phyloP scores from a whole-genome alignment of 2,113 vertebrate genomes.

The Mola mola region DNA sequence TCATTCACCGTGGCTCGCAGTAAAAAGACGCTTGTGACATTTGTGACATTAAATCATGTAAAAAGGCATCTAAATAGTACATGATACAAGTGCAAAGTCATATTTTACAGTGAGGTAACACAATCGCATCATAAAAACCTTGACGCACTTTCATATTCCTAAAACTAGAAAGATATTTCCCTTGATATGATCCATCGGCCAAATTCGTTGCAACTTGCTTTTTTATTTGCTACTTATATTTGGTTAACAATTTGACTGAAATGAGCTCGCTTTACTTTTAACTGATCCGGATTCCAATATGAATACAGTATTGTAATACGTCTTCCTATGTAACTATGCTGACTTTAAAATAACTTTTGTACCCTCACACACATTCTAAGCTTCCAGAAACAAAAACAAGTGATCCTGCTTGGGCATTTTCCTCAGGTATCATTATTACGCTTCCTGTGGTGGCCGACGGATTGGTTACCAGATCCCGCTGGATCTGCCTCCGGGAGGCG shows the following conservation, averaged over 20 bases:
- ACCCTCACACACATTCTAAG: slow-evolving; percentile 42
- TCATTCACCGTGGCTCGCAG: slow-evolving; percentile 43
- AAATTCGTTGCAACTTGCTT: slow-evolving; percentile 21
- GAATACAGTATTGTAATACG: slow-evolving; percentile 33
- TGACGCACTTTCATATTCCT: slow-evolving; percentile 41
- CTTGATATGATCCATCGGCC: slow-evolving; percentile 35
- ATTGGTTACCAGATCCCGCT: slow-evolving; percentile 91
- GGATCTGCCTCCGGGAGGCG: slow-evolving; percentile 93
- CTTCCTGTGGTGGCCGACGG: background rate
- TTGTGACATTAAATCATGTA: slow-evolving; percentile 61
- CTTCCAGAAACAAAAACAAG: slow-evolving; percentile 46
- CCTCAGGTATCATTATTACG: slow-evolving; percentile 20
- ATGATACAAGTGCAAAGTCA: slow-evolving; percentile 80
- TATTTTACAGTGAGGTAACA: slow-evolving; percentile 81
- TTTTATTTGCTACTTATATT: slow-evolving; percentile 31
- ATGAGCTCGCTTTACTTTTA: slow-evolving; percentile 32
- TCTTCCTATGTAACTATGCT: slow-evolving; percentile 45
- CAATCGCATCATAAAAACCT: slow-evolving; percentile 65
- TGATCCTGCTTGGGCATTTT: slow-evolving; percentile 44
- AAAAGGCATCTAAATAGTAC: slow-evolving; percentile 74
- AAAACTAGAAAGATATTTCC: no score
- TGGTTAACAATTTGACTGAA: slow-evolving; percentile 36
- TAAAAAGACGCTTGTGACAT: slow-evolving; percentile 58
- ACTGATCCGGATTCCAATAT: slow-evolving; percentile 25
- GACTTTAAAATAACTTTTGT: slow-evolving; percentile 35